Evolutionary conservation across 2,113 vertebrate genomes (phyloP), one percentile per base, ranked within the genome.

Genomic region (Passer domesticus): DNA sequence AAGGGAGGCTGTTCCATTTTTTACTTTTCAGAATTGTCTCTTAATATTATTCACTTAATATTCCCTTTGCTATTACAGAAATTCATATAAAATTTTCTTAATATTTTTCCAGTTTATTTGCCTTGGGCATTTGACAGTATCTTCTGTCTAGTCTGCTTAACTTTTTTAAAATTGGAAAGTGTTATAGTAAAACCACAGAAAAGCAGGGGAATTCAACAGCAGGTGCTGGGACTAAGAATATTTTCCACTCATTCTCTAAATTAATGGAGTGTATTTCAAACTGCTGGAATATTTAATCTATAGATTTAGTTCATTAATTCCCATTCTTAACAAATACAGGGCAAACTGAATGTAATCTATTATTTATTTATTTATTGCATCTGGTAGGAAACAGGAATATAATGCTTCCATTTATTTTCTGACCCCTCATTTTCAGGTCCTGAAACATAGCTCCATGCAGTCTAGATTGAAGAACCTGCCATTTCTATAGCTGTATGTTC

Each of bases 51-150:
- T 93, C 76, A 72, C 20, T 68, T 74, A 87, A 67, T 72, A 92
- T 56, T 91, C 56, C 81, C 69, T 78, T 92, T 59, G 44, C 25
- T 93, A 25, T 75, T 86, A 60, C 25, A 60, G 59, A 91, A 82
- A 66, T 75, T 77, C 10, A 68, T 21, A 82, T 50, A 66, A 33
- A 49, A 67, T 81, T 90, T 81, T 94, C 50, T 85, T 58, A 76
- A 47, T 87, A 85, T 90, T 94, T 93, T 93, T 15, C 25, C 44
- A 44, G 22, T 78, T 93, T 88, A 83, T 96, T 94, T 96, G 44
- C 55, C 55, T 91, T 94, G 88, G 85, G 44, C 7, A 35, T 80
- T 93, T 90, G 79, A 86, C 89, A 92, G 14, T 93, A 81, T 46
- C 68, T 83, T 80, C 27, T 80, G 83, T 93, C 83, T 88, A 88